Base-by-base conservation (phyloP, 2,888 invertebrate genomes). In the Cephus nigrinus region DNA sequence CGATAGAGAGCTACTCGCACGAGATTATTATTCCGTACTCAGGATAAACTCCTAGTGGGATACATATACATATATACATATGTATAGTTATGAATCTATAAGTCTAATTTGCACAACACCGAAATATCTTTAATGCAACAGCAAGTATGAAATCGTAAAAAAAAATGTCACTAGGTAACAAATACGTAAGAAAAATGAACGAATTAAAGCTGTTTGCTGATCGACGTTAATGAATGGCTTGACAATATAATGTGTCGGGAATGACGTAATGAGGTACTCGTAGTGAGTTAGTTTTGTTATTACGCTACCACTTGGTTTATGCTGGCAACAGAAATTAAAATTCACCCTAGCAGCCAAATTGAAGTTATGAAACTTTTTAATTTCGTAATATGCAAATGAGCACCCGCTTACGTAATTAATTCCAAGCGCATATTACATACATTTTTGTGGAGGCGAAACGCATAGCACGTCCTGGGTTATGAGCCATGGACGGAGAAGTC, bases 301-400 rank as follows among this genome's bases (percentile, higher is more conserved):
- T 55, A 55, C 23, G 2, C 55, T 23, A 9, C 55, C 55, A 23
- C 23, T 33, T 32, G 71, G 71, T 71, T 71, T 71, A 33, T 23
- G 71, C 23, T 32, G 33, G 71, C 2, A 74, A 80, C 80, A 80
- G 80, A 87, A 86, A 87, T 88, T 85, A 86, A 82, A 81, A 87
- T 87, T 86, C 87, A 87, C 76, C 79, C 80, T 75, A 75, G 77
- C 80, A 81, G 75, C 75, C 82, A 82, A 84, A 87, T 87, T 87
- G 84, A 84, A 85, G 82, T 82, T 75, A 84, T 79, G 85, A 82
- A 86, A 85, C 80, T 84, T 85, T 88, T 86, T 85, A 86, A 87
- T 88, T 88, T 85, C 83, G 83, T 85, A 84, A 87, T 85, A 87
- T 87, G 88, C 85, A 87, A 85, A 88, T 88, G 84, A 84, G 86